phyloP scores from a whole-genome alignment of 35 echinoderm and acorn worm species.

The Diadema setosum region DNA sequence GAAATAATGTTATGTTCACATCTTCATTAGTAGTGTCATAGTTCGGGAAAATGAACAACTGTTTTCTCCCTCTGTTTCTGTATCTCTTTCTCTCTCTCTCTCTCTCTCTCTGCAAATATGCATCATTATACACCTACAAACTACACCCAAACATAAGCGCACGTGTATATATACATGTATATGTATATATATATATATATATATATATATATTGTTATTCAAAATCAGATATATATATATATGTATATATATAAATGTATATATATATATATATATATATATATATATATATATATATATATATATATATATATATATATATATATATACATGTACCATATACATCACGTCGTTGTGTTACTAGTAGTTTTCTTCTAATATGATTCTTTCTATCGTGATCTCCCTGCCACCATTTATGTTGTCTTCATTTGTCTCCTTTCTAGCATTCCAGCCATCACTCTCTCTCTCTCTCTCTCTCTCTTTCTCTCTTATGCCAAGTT shows the following conservation, averaged over 20 bases:
- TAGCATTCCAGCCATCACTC: neutral
- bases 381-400: no score
- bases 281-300: constrained; percentile 24
- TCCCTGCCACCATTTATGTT: no score
- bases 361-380: no score
- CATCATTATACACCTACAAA: no score
- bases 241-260: no score
- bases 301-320: constrained; percentile 25
- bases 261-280: no score
- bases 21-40: neutral
- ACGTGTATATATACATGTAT: constrained; percentile 7
- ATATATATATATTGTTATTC: no score
- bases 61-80: neutral
- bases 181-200: constrained; percentile 21
- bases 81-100: neutral
- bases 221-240: no score
- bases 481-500: neutral
- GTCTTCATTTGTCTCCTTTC: neutral
- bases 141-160: no score
- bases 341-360: no score
- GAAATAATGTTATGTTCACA: no score
- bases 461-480: neutral
- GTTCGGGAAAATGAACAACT: neutral
- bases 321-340: no score
- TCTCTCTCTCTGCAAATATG: neutral